Evolutionary conservation across 2,888 invertebrate species (phyloP).

Genomic region (Autographa pulchrina): DNA sequence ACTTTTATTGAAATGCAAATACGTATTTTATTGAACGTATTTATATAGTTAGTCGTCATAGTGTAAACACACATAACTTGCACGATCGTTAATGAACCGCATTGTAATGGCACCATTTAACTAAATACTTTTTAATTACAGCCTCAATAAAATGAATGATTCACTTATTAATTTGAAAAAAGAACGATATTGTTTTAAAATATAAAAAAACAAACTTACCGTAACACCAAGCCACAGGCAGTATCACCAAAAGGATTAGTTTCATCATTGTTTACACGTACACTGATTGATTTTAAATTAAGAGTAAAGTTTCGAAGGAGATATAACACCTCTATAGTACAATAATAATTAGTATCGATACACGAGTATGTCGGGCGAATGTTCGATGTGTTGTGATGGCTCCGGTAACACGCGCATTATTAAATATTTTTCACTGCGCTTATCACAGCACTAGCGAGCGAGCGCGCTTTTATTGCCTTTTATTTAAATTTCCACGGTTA

Average conservation of each 20-base stretch:
- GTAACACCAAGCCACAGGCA: constrained; percentile 72
- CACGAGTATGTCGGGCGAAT: constrained; percentile 62
- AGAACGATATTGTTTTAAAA: background rate
- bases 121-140: constrained; percentile 44
- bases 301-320: constrained; percentile 45
- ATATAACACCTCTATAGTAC: constrained; percentile 47
- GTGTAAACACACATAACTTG: constrained; percentile 16
- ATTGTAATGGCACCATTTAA: constrained; percentile 6
- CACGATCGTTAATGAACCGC: constrained; percentile 24
- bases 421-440: constrained; percentile 69
- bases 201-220: constrained; percentile 38
- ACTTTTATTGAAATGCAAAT: constrained; percentile 7
- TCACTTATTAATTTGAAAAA: background rate
- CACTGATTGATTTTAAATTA: constrained; percentile 51
- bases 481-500: constrained; percentile 32
- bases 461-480: constrained; percentile 22
- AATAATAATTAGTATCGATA: constrained; percentile 56
- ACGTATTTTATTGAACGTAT: constrained; percentile 7
- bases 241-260: constrained; percentile 51
- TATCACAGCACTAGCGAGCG: constrained; percentile 61
- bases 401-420: constrained; percentile 61
- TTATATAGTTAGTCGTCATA: background rate
- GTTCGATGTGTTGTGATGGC: constrained; percentile 62
- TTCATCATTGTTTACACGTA: constrained; percentile 49
- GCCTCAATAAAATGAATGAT: constrained; percentile 14